Base-by-base conservation (phyloP, 2,888 invertebrate genomes). In the Acrobasis consociella region DNA sequence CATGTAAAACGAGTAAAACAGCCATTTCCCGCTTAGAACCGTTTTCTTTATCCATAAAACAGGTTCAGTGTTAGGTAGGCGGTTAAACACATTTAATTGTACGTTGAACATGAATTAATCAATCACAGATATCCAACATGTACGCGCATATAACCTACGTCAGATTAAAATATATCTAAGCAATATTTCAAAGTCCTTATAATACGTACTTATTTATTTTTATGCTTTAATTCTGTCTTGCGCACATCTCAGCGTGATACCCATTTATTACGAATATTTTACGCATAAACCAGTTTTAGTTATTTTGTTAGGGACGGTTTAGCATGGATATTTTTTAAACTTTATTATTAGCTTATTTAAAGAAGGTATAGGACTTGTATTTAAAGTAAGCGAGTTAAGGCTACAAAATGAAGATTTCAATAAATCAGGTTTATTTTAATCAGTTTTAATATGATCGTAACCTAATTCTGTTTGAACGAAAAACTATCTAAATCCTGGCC, bases 11-110 rank as follows among this genome's bases (percentile, higher is more conserved):
- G 11, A 50, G 50, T 15, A 59, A 38, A 59, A 50, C 49, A 11
- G 16, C 16, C 15, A 50, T 59, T 50, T 59, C 59, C 50, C 49
- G 50, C 56, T 56, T 42, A 22, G 39, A 49, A 38, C 15, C 59
- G 16, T 59, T 50, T 59, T 59, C 38, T 59, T 50, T 59, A 59
- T 59, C 22, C 38, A 49, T 37, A n/a, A 59, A 59, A 49, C 59
- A 59, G 50, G 59, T 59, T 59, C 16, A 49, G 37, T 49, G 11
- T 17, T 9, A 56, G 22, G 56, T 56, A 56, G 56, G 42, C 38
- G 59, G 38, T 16, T 50, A 59, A 59, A 59, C 49, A 59, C 50
- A 31, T 59, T 38, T 49, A 59, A 59, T 59, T 59, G 37, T 50
- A 49, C 16, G 50, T 50, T 59, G 59, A 49, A 59, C 37, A 50